phyloP scores from a whole-genome alignment of 2,797 vertebrate genomes.

The Schizothorax lantsangensis region DNA sequence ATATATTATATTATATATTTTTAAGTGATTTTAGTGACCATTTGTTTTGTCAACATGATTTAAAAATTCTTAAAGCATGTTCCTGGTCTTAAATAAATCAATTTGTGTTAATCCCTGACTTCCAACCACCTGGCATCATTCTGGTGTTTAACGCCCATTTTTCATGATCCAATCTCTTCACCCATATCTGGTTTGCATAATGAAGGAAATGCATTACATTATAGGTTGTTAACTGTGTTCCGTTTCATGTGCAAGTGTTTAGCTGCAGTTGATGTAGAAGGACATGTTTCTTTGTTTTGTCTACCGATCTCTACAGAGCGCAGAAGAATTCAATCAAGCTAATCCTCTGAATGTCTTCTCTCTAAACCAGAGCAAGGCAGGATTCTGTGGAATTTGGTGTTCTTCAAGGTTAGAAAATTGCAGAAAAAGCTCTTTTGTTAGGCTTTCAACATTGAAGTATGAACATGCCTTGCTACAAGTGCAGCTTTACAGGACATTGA shows the following conservation, averaged over 20 bases:
- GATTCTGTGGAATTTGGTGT: constrained; percentile 5
- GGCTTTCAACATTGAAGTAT: constrained; percentile 8
- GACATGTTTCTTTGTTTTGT: constrained; percentile 13
- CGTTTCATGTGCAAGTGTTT: background rate
- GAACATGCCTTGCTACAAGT: constrained; percentile 64
- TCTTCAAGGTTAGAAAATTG: constrained; percentile 29
- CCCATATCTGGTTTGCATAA: background rate
- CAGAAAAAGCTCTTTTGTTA: constrained; percentile 2
- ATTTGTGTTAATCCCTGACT: background rate
- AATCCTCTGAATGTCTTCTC: constrained; percentile 2
- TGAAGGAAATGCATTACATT: background rate
- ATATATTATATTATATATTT: background rate
- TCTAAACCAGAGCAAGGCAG: constrained; percentile 21
- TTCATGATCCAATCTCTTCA: background rate
- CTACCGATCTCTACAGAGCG: background rate
- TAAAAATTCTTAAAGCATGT: background rate
- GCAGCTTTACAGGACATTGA: constrained; percentile 68
- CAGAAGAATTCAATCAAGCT: background rate
- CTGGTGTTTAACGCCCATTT: background rate
- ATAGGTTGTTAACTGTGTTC: background rate
- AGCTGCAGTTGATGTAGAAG: background rate
- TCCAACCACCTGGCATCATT: background rate
- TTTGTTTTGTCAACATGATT: background rate
- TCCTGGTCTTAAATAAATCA: background rate
- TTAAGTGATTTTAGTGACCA: background rate